A percentile compares a stretch with the other conserved stretches of the same genome.
These are phyloP conservation scores for Micrasema minimum DNA, from an alignment of 1,140 invertebrate species.

Conservation along the genomic window DNA sequence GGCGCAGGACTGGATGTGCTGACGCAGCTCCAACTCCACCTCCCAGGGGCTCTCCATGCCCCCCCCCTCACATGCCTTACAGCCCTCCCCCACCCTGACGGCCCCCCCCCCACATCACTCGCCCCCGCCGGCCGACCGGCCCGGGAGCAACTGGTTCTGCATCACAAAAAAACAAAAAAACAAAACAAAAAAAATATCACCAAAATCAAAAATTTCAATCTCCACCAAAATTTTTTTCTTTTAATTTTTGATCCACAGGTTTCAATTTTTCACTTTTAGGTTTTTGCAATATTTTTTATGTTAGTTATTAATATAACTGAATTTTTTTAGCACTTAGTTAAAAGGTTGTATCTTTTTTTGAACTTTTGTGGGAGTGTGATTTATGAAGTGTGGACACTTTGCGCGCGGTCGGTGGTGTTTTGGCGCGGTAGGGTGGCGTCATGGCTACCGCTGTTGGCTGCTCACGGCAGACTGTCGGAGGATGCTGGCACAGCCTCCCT, in stretches of 20 bases:
- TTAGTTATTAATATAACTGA: neutral
- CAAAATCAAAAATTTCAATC: neutral
- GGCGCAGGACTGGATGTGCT: conserved; percentile 86
- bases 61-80: conserved; percentile 47
- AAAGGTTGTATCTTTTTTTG: neutral
- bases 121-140: conserved; percentile 19
- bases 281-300: neutral
- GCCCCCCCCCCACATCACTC: conserved; percentile 35
- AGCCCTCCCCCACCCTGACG: conserved; percentile 18
- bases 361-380: neutral
- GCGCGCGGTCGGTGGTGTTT: conserved; percentile 7
- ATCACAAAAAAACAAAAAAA: neutral
- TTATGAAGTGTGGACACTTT: neutral
- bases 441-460: conserved; percentile 9
- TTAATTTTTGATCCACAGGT: conserved; percentile 15
- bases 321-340: conserved; percentile 6
- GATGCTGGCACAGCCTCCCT: conserved; percentile 1
- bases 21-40: conserved; percentile 75
- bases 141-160: conserved; percentile 13
- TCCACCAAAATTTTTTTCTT: neutral
- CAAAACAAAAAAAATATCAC: neutral
- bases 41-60: conserved; percentile 67
- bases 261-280: neutral
- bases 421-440: neutral
- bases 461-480: conserved; percentile 39